phyloP scores from a whole-genome alignment of 2,888 invertebrate genomes.

The Agrotis ipsilon region DNA sequence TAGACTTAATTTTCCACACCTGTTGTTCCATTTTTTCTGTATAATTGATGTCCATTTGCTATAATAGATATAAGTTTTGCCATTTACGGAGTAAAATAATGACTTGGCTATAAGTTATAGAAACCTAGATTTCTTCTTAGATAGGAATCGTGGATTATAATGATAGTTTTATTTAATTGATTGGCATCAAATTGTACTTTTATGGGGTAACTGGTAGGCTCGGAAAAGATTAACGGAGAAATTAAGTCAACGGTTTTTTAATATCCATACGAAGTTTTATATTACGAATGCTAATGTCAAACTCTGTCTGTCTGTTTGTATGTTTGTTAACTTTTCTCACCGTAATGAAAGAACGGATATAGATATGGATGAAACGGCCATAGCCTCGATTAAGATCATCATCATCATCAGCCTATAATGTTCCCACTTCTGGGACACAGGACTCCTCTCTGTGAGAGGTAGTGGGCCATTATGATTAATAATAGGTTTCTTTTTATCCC shows the following conservation, averaged over 20 bases:
- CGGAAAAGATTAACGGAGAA: background rate
- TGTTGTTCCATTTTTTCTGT: background rate
- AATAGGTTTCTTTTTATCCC: too few species aligned
- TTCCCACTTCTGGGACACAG: too few species aligned
- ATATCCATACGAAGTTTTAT: background rate
- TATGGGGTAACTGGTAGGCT: background rate
- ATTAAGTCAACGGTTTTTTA: background rate
- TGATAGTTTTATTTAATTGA: constrained; percentile 22
- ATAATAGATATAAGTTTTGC: constrained; percentile 5
- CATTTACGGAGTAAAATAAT: constrained; percentile 32
- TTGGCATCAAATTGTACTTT: constrained; percentile 14
- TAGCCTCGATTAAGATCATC: too few species aligned
- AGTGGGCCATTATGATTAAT: too few species aligned
- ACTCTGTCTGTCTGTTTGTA: background rate
- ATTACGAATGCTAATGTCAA: background rate
- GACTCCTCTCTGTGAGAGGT: too few species aligned
- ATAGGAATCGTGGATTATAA: constrained; percentile 27
- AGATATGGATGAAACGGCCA: too few species aligned
- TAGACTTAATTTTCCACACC: constrained; percentile 12
- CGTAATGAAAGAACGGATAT: too few species aligned
- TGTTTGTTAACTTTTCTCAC: too few species aligned
- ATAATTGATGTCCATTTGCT: background rate
- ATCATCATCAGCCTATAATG: too few species aligned
- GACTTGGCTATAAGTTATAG: background rate
- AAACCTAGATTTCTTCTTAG: constrained; percentile 50